These are phyloP conservation scores for Pseudorhombus dupliciocellatus DNA, from an alignment of 2,113 vertebrate genomes.

Conservation along the genomic window DNA sequence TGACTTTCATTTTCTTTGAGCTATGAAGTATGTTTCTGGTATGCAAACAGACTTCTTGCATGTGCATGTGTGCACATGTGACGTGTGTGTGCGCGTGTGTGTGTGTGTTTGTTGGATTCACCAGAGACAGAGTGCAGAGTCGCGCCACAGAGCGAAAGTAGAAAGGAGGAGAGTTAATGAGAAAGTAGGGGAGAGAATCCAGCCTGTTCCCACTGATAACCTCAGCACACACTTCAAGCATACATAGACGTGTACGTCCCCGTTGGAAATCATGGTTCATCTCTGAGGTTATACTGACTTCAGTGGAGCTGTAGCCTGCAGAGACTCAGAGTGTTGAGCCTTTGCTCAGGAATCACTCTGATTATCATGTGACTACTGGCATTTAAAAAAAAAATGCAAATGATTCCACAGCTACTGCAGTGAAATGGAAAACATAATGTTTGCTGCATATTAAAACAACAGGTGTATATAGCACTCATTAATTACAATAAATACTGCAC, in stretches of 20 bases:
- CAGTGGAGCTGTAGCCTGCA: slow-evolving; percentile 41
- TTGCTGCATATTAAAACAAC: slow-evolving; percentile 29
- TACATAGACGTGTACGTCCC: slow-evolving; percentile 10
- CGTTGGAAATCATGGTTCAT: slow-evolving; percentile 54
- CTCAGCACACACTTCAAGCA: slow-evolving; percentile 57
- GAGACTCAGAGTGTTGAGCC: slow-evolving; percentile 41
- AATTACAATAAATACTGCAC: neutral
- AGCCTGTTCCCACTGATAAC: slow-evolving; percentile 62
- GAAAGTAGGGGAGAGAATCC: slow-evolving; percentile 64
- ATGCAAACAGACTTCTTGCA: slow-evolving; percentile 71
- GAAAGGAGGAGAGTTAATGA: slow-evolving; percentile 73
- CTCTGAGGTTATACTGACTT: slow-evolving; percentile 49
- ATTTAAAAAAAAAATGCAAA: slow-evolving; percentile 55
- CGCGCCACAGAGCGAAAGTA: slow-evolving; percentile 61
- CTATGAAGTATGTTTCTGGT: slow-evolving; percentile 74
- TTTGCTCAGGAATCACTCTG: slow-evolving; percentile 39
- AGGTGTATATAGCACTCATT: slow-evolving; percentile 26
- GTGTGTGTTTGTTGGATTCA: slow-evolving; percentile 40
- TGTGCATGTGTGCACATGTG: slow-evolving; percentile 9
- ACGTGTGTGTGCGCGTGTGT: neutral
- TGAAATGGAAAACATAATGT: slow-evolving; percentile 40
- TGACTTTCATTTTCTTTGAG: slow-evolving; percentile 70
- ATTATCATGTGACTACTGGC: slow-evolving; percentile 60
- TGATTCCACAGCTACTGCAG: slow-evolving; percentile 44
- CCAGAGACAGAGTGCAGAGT: slow-evolving; percentile 68